A percentile compares a stretch with the other conserved stretches of the same genome.
These are phyloP conservation scores for Urocitellus parryii DNA, from an alignment of 2,113 vertebrate species.

Conservation along the genomic window DNA sequence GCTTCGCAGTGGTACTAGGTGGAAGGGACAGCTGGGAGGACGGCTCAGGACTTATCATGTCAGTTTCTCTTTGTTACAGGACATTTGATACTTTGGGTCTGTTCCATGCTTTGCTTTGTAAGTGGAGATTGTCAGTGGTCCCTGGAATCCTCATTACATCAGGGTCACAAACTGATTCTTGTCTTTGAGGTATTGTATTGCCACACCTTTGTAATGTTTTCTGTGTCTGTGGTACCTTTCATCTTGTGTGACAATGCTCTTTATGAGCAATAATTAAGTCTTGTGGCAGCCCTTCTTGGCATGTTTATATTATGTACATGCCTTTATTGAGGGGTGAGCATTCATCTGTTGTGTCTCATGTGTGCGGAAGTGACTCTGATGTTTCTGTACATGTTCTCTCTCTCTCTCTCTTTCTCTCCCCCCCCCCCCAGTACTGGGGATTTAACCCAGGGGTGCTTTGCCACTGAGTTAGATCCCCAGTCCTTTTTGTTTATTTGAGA, in stretches of 20 bases:
- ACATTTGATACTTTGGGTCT: constrained; percentile 82
- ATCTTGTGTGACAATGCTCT: constrained; percentile 70
- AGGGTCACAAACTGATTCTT: constrained; percentile 83
- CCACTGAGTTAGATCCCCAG: too few relatives aligned
- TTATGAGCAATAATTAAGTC: constrained; percentile 71
- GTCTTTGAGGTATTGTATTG: constrained; percentile 82
- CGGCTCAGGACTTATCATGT: constrained; percentile 69
- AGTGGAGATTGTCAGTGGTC: constrained; percentile 83
- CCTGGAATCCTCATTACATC: constrained; percentile 78
- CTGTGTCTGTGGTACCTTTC: constrained; percentile 75
- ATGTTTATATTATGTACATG: not conserved
- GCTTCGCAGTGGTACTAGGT: constrained; percentile 31
- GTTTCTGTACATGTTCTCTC: not conserved
- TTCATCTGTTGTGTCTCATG: constrained; percentile 58
- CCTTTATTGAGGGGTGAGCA: constrained; percentile 60
- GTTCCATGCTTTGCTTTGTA: constrained; percentile 81
- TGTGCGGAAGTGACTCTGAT: constrained; percentile 49
- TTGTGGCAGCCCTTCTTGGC: constrained; percentile 58
- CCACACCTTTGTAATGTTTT: constrained; percentile 79
- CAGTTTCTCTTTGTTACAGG: constrained; percentile 82
- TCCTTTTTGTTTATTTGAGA: too few relatives aligned
- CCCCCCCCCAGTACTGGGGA: too few relatives aligned
- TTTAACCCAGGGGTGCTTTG: too few relatives aligned
- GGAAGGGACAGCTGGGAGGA: constrained; percentile 53
- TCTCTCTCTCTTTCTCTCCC: too few relatives aligned